Conservation (phyloP, 2,888 invertebrate species). For the Quadroppia sp. region DNA sequence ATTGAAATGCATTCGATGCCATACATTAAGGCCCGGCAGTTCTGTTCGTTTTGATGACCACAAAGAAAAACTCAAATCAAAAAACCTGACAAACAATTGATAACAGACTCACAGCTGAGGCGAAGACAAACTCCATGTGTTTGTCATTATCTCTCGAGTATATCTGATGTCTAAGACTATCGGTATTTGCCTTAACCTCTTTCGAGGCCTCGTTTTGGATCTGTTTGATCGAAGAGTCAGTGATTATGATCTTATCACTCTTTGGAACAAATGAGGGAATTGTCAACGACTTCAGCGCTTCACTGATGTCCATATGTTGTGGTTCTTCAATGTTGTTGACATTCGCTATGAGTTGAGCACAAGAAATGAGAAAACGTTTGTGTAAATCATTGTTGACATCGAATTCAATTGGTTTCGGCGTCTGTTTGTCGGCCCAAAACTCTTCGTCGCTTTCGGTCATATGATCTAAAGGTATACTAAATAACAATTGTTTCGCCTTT, state of each 20-base stretch:
- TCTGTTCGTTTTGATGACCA: neutral
- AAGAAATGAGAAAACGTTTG: neutral
- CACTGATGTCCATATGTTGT: neutral
- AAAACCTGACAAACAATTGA: too few species aligned
- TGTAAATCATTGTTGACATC: neutral
- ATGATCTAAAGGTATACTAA: neutral
- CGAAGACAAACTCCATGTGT: neutral
- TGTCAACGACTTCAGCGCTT: neutral
- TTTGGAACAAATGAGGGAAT: neutral
- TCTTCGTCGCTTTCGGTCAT: neutral
- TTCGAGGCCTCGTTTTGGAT: neutral
- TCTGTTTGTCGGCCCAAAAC: neutral
- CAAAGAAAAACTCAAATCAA: neutral
- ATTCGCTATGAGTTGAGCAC: neutral
- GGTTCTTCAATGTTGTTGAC: neutral
- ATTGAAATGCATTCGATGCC: neutral
- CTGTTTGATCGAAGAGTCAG: neutral
- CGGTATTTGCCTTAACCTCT: too few species aligned
- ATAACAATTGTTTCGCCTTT: neutral
- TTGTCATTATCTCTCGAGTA: conserved; percentile 1
- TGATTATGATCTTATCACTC: neutral
- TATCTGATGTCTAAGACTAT: neutral
- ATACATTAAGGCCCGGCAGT: neutral
- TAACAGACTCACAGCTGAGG: neutral
- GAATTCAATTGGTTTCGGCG: neutral